Evolutionary conservation across 2,888 invertebrate genomes (phyloP), one percentile per base, ranked within the genome.

Genomic region (Heliconius cydno): DNA sequence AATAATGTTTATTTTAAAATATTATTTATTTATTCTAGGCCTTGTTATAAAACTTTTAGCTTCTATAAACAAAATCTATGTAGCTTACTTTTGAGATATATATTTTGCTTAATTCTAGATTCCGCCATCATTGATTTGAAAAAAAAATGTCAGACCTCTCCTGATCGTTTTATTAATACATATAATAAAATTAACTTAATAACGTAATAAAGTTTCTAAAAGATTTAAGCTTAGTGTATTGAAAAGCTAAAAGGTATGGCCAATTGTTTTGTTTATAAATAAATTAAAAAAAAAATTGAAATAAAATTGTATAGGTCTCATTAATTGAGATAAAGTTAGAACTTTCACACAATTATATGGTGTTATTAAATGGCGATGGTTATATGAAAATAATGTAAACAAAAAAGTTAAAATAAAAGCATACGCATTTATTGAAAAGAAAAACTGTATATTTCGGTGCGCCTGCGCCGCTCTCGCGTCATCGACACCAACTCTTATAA

Each of bases 401-500:
- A 52, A 66, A 73, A 60, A 67, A 57, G 46, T 76, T 66, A 72
- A 41, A 19, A 38, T 73, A 76, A 77, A 80, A 78, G 77, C 12
- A 30, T 75, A 72, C 38, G 65, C 71, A 75, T 76, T 75, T 76
- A 71, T 80, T 82, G 79, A 81, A 82, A 81, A 82, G 66, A 66
- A 82, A 68, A 79, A 66, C 72, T 68, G 79, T 81, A 72, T 80
- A 78, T 72, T 79, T 80, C 77, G 79, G 66, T 79, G 77, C 76
- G 79, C 77, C 65, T 77, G 79, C 74, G 79, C 71, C 66, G 80
- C 74, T 77, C 79, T 68, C 79, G 80, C 84, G 85, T 84, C 85
- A 84, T 78, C 79, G 80, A n/a, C 81, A 75, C 70, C 83, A 82
- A 77, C 81, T 82, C 84, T 82, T 82, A 87, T 88, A 87, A 85